These are phyloP conservation scores for Limnephilus lunatus DNA, from an alignment of 2,888 invertebrate species.

Conservation along the genomic window DNA sequence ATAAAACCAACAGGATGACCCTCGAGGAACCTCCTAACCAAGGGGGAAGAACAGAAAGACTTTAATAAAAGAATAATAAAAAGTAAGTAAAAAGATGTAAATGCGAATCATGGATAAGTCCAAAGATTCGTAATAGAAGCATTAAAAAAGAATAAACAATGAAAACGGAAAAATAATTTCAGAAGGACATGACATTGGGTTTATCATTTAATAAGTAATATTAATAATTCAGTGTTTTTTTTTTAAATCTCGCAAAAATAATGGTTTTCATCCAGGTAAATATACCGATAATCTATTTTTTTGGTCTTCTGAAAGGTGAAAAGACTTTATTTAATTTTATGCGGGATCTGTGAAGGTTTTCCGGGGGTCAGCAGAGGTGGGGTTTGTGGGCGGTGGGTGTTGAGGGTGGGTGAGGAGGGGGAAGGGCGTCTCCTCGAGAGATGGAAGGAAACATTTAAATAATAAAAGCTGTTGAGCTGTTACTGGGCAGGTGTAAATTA, in stretches of 20 bases:
- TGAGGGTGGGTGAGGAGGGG: neutral
- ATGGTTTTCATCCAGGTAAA: neutral
- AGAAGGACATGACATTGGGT: neutral
- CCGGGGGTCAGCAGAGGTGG: neutral
- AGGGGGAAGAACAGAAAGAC: neutral
- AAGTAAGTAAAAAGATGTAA: neutral
- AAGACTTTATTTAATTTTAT: neutral
- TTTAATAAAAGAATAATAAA: neutral
- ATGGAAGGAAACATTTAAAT: neutral
- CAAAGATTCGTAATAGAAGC: neutral
- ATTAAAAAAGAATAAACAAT: neutral
- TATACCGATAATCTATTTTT: neutral
- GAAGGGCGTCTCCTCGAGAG: neutral
- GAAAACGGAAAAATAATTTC: neutral
- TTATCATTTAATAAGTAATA: neutral
- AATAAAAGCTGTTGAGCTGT: neutral
- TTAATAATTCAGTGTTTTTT: neutral
- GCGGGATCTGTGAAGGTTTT: conserved; percentile 9
- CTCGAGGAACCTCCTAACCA: no score
- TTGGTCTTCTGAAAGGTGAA: neutral
- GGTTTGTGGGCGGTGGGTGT: neutral
- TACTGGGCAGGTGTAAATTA: neutral
- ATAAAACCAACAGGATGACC: no score
- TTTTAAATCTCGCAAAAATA: neutral
- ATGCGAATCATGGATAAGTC: neutral